These are phyloP conservation scores for Phasianus colchicus DNA, from an alignment of 2,113 vertebrate genomes.

Conservation along the genomic window DNA sequence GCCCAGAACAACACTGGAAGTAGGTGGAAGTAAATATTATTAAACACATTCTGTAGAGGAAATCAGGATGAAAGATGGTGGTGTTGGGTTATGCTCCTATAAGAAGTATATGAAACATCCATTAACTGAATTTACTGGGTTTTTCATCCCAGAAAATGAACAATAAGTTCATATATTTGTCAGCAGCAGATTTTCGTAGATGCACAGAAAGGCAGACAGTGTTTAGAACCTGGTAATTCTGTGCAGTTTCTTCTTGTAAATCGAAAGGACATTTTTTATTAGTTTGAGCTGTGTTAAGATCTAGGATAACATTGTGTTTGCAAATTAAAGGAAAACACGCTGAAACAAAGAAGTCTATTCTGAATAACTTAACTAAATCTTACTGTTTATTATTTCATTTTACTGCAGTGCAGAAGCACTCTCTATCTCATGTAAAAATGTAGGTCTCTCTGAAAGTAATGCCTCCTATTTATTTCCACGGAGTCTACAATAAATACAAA, in stretches of 20 bases:
- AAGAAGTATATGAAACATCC: neutral
- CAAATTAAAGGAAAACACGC: neutral
- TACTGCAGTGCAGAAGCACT: neutral
- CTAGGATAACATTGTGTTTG: neutral
- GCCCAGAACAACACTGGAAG: neutral
- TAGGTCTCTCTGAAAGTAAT: neutral
- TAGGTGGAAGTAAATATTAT: constrained; percentile 12
- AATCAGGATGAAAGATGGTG: neutral
- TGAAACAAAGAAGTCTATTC: neutral
- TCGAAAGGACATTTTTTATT: constrained; percentile 8
- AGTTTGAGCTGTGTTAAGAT: neutral
- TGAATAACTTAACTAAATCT: neutral
- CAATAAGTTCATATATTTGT: constrained; percentile 7
- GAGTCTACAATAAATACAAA: neutral
- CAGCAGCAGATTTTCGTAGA: constrained; percentile 16
- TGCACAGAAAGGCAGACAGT: neutral
- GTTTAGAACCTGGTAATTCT: constrained; percentile 15
- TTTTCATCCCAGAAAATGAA: constrained; percentile 8
- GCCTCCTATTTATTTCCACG: neutral
- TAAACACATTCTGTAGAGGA: constrained; percentile 5
- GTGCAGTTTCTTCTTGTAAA: neutral
- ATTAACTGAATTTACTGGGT: neutral
- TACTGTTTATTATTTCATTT: neutral
- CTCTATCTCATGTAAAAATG: neutral
- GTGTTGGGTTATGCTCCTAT: neutral